Evolutionary conservation across 1,140 invertebrate species (phyloP).

Genomic region (Drosophila ananassae): DNA sequence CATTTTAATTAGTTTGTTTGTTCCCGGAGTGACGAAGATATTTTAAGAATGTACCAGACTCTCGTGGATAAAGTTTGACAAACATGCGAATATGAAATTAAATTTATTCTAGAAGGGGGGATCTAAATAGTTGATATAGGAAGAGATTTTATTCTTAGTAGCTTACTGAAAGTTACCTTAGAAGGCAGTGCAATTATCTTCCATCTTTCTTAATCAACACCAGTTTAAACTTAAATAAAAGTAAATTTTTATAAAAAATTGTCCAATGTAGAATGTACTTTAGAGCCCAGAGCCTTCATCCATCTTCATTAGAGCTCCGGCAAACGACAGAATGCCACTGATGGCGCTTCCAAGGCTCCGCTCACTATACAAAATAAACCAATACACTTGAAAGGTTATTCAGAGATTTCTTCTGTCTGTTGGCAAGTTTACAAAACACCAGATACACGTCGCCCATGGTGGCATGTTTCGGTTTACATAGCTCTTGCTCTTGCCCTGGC

Average conservation of each 20-base stretch:
- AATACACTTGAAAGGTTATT: slow-evolving; percentile 1
- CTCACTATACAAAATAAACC: slow-evolving; percentile 1
- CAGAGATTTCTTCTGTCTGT: background rate
- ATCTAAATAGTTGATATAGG: background rate
- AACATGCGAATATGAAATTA: background rate
- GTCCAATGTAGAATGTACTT: background rate
- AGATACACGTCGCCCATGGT: slow-evolving; percentile 18
- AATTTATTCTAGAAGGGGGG: background rate
- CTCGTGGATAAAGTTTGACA: background rate
- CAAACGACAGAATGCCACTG: slow-evolving; percentile 1
- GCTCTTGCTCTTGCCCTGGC: background rate
- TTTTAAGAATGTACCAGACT: background rate
- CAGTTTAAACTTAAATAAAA: background rate
- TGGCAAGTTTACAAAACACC: background rate
- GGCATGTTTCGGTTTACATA: slow-evolving; percentile 18
- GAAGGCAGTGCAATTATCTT: background rate
- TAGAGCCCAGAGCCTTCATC: background rate
- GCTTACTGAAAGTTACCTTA: too few species aligned
- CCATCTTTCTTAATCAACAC: background rate
- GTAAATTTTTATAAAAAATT: background rate
- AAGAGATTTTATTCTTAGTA: too few species aligned
- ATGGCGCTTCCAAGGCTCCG: background rate
- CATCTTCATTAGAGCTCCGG: slow-evolving; percentile 1
- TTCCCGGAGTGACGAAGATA: background rate
- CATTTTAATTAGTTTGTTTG: slow-evolving; percentile 44